phyloP scores from a whole-genome alignment of 2,888 invertebrate genomes.

The Cephus pulcher region DNA sequence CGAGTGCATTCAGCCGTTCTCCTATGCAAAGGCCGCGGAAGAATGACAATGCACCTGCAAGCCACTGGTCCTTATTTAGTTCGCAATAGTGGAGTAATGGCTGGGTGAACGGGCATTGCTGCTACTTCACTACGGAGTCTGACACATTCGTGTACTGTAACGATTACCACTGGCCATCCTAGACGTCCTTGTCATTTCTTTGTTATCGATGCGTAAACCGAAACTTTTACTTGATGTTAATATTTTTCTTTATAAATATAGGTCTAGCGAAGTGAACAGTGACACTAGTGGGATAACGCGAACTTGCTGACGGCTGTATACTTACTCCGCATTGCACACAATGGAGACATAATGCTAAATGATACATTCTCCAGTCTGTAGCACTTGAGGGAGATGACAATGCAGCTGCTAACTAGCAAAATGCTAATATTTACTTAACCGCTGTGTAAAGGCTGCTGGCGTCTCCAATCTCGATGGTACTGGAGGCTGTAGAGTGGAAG shows the following conservation, averaged over 20 bases:
- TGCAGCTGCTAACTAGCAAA: conserved; percentile 52
- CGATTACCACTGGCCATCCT: neutral
- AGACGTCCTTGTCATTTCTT: neutral
- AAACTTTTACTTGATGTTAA: neutral
- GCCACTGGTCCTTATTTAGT: conserved; percentile 34
- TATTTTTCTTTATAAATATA: neutral
- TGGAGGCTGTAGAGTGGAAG: neutral
- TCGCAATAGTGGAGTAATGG: conserved; percentile 2
- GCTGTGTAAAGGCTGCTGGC: conserved; percentile 10
- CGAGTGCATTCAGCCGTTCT: conserved; percentile 26
- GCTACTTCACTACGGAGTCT: neutral
- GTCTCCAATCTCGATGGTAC: neutral
- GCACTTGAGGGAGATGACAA: conserved; percentile 36
- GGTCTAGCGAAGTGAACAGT: neutral
- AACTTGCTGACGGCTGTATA: conserved; percentile 6
- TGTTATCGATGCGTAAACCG: no score
- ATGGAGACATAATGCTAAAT: neutral
- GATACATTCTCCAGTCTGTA: conserved; percentile 12
- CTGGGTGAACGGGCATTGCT: neutral
- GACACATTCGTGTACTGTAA: neutral
- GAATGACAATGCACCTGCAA: conserved; percentile 43
- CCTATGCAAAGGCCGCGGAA: conserved; percentile 11
- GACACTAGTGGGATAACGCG: neutral
- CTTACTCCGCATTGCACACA: neutral
- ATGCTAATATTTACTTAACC: conserved; percentile 55